A percentile compares a stretch with the other conserved stretches of the same genome.
phyloP scores from a whole-genome alignment of 2,888 invertebrate species.

The Hedya salicella region DNA sequence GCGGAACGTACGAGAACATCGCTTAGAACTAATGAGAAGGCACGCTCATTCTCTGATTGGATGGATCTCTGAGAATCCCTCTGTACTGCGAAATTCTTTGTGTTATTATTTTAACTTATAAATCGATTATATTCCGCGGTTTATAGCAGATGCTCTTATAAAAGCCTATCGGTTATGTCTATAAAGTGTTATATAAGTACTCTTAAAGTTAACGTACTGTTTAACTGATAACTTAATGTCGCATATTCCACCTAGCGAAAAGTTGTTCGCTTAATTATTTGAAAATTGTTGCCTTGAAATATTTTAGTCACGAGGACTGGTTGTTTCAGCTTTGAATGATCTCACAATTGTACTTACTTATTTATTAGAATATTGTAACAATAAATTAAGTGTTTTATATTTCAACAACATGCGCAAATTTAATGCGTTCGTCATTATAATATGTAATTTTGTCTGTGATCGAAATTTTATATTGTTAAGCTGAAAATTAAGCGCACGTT shows the following conservation, averaged over 20 bases:
- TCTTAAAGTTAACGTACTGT: slow-evolving; percentile 33
- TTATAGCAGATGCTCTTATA: slow-evolving; percentile 49
- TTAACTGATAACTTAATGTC: slow-evolving; percentile 48
- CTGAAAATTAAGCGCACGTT: slow-evolving; percentile 73
- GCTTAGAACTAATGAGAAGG: slow-evolving; percentile 6
- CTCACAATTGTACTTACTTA: slow-evolving; percentile 70
- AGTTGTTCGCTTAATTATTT: slow-evolving; percentile 65
- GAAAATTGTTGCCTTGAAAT: slow-evolving; percentile 72
- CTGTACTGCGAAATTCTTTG: slow-evolving; percentile 17
- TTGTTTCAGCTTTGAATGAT: slow-evolving; percentile 78
- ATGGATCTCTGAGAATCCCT: slow-evolving; percentile 15
- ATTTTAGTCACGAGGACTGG: slow-evolving; percentile 73
- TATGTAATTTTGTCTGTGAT: slow-evolving; percentile 84
- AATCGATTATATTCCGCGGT: slow-evolving; percentile 44
- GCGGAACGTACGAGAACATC: slow-evolving; percentile 14
- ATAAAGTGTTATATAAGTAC: slow-evolving; percentile 28
- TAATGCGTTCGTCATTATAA: slow-evolving; percentile 70
- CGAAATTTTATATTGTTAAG: slow-evolving; percentile 82
- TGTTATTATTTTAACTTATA: slow-evolving; percentile 36
- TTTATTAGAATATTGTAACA: slow-evolving; percentile 71
- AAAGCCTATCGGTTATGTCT: slow-evolving; percentile 27
- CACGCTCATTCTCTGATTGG: slow-evolving; percentile 25
- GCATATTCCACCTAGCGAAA: slow-evolving; percentile 57
- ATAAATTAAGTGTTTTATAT: slow-evolving; percentile 80
- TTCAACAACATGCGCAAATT: slow-evolving; percentile 75